Evolutionary conservation across 2,797 vertebrate species (phyloP).

Genomic region (Menidia menidia): DNA sequence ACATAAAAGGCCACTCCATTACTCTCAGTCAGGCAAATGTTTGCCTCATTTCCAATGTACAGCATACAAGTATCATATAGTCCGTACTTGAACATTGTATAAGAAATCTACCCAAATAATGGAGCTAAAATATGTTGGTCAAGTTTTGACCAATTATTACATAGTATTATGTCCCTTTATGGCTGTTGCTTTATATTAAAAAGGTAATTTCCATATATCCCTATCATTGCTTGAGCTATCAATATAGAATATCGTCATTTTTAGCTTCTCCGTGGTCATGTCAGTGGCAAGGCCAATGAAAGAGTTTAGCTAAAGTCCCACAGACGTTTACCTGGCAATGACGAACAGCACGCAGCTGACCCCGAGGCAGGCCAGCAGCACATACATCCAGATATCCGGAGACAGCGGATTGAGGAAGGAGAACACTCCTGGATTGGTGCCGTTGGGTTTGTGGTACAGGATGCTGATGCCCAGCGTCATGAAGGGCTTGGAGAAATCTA

Average conservation of each 20-base stretch:
- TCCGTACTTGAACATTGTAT: too few species aligned
- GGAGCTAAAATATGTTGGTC: too few species aligned
- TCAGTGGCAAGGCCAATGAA: neutral
- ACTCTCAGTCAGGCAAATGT: neutral
- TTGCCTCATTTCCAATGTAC: neutral
- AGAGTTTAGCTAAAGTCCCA: neutral
- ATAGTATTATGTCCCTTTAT: too few species aligned
- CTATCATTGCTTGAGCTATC: neutral
- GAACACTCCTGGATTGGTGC: conserved; percentile 97
- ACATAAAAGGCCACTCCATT: neutral
- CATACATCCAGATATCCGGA: conserved; percentile 99
- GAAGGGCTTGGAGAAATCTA: conserved; percentile 99
- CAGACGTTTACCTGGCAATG: conserved; percentile 91
- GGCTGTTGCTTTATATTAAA: too few species aligned
- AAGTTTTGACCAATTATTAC: too few species aligned
- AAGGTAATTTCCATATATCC: too few species aligned
- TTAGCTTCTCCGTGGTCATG: neutral
- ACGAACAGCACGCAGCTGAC: conserved; percentile 99
- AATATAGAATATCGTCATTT: neutral
- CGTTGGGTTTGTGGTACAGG: conserved; percentile 96
- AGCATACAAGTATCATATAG: too few species aligned
- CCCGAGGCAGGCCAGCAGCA: conserved; percentile 94
- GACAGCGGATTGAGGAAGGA: conserved; percentile 97
- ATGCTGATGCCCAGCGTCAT: conserved; percentile 99
- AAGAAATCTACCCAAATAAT: too few species aligned